A percentile compares a stretch with the other conserved stretches of the same genome.
phyloP scores from a whole-genome alignment of 1,140 invertebrate species.

The Drosophila mojavensis region DNA sequence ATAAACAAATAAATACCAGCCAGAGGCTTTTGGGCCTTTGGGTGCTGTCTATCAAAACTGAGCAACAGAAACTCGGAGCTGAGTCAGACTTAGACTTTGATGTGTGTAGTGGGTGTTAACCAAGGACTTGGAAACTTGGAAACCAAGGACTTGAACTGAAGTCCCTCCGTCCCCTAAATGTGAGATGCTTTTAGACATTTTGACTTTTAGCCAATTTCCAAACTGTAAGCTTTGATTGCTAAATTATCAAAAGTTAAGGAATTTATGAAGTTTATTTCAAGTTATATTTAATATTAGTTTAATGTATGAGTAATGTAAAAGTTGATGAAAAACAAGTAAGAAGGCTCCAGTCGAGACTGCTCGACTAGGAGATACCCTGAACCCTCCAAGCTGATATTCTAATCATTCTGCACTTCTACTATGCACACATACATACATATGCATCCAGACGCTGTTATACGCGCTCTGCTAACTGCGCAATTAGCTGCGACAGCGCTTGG shows the following conservation, averaged over 20 bases:
- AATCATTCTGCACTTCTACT: too few relatives aligned
- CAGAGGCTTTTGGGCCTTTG: neutral
- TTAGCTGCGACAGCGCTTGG: too few relatives aligned
- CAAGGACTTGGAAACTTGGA: neutral
- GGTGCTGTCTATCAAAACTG: constrained; percentile 30
- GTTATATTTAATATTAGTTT: too few relatives aligned
- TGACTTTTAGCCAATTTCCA: neutral
- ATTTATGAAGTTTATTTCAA: neutral
- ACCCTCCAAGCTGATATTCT: too few relatives aligned
- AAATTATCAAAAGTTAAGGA: too few relatives aligned
- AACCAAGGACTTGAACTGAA: constrained; percentile 4
- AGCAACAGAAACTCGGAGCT: neutral
- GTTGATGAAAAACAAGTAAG: too few relatives aligned
- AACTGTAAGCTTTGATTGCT: neutral
- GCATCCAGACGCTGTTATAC: too few relatives aligned
- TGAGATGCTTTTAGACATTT: constrained; percentile 4
- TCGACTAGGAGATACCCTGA: too few relatives aligned
- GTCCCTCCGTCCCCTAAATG: neutral
- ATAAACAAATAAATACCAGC: constrained; percentile 40
- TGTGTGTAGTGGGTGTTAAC: constrained; percentile 21
- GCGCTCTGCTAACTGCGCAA: too few relatives aligned
- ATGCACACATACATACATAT: too few relatives aligned
- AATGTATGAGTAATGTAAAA: too few relatives aligned
- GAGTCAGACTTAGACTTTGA: neutral
- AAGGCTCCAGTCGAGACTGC: too few relatives aligned